Conservation (phyloP, 2,113 vertebrate species). For the Tauraco erythrolophus region DNA sequence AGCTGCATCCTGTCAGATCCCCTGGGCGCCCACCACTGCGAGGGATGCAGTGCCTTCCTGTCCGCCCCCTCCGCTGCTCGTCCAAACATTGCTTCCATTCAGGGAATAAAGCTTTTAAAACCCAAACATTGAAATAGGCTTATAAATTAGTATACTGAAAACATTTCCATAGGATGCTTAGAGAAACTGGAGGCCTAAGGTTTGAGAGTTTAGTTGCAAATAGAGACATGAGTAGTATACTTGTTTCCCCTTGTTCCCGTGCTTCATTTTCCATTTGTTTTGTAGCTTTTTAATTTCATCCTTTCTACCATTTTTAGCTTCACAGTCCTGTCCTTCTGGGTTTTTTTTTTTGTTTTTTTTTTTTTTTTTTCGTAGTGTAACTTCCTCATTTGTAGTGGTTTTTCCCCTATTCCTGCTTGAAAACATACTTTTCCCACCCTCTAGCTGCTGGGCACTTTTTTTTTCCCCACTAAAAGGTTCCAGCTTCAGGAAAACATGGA, state of each 20-base stretch:
- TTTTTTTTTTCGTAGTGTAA: not conserved
- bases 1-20: fast-evolving
- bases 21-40: fast-evolving
- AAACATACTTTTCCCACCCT: not conserved
- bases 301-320: not conserved
- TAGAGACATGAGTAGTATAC: not conserved
- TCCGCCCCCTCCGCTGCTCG: not conserved
- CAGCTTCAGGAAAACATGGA: not conserved
- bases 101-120: not conserved
- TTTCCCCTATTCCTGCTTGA: not conserved
- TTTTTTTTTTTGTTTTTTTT: too few species aligned
- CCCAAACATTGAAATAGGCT: not conserved
- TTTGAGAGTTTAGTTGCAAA: not conserved
- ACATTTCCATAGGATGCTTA: not conserved
- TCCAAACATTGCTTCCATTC: not conserved
- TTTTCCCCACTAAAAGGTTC: not conserved
- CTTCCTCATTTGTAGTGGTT: not conserved
- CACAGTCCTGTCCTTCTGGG: not conserved
- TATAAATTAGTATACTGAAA: not conserved
- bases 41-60: not conserved
- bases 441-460: not conserved
- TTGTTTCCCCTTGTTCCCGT: not conserved
- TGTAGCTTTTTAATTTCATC: not conserved
- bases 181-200: not conserved
- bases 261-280: not conserved